Base-by-base conservation (phyloP, 2,113 vertebrate species). In the Ibidorhyncha struthersii region DNA sequence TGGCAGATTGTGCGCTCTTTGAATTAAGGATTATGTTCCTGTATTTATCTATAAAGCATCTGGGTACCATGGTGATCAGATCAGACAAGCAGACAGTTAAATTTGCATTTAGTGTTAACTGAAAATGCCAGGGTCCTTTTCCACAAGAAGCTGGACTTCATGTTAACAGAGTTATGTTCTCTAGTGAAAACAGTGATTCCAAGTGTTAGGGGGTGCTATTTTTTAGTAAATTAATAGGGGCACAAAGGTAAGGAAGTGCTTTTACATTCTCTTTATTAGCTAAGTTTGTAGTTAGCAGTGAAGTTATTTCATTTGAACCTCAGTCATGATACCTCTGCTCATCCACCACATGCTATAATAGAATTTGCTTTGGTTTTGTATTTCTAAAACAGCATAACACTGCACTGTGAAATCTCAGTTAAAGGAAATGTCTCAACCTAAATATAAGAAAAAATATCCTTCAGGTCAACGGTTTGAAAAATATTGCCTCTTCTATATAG, bases 1-100 rank as follows among this genome's bases (percentile, higher is more conserved):
- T 89, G 77, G 72, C 43, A 90, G 82, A 86, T 86, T 90, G 65
- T 29, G 2, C 52, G 17, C 19, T 5, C 56, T 92, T 61, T 84
- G 86, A 82, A 90, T 93, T 85, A 53, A 69, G 78, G 56, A 30
- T 71, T 45, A 19, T 89, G 71, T 71, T 92, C 94, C 93, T 20
- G 6, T 90, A 49, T 83, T 86, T 95, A 76, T 67, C 72, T 95
- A 8, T 81, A 71, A 89, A 93, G 82, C 90, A 69, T 91, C 89
- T 89, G 91, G 83, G 56, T 86, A 7, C 95, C 65, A 91, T 96
- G 76, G 88, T 94, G 89, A 93, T 78, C 52, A 45, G 30, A 53
- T 70, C 69, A 67, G 63, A 76, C 50, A 74, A 55, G 47, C 83
- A 92, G 70, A 62, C 36, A 38, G 76, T 71, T 84, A n/a, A 69